Conservation (phyloP, 2,797 vertebrate species). For the Cuniculus paca region DNA sequence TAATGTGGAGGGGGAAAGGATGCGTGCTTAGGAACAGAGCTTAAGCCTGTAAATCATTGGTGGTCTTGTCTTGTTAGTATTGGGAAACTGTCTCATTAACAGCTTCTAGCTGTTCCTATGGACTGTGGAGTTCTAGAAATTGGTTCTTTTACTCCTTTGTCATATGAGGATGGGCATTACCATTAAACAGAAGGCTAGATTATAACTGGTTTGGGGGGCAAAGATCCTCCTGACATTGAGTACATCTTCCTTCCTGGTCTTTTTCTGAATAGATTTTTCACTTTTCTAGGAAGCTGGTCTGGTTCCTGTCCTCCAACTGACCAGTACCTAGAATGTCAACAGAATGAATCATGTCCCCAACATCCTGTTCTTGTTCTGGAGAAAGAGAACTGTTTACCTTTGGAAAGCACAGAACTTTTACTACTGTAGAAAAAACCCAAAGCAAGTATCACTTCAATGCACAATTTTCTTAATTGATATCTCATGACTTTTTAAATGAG, state of each 20-base stretch:
- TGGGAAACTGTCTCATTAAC: not conserved
- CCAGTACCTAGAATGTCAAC: constrained; percentile 76
- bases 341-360: constrained; percentile 75
- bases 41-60: not conserved
- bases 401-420: constrained; percentile 63
- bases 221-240: not conserved
- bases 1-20: not conserved
- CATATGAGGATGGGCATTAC: not conserved
- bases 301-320: constrained; percentile 74
- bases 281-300: constrained; percentile 64
- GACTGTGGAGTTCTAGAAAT: constrained; percentile 11
- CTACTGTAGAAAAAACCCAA: constrained; percentile 67
- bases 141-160: not conserved
- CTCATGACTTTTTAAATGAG: not conserved
- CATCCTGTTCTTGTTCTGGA: constrained; percentile 77
- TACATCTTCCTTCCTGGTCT: not conserved
- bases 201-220: not conserved
- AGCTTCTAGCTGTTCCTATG: not conserved
- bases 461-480: not conserved
- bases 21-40: not conserved
- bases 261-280: constrained; percentile 33
- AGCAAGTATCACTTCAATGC: not conserved
- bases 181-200: not conserved
- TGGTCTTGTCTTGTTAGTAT: not conserved
- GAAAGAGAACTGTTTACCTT: constrained; percentile 72